A percentile compares a stretch with the other conserved stretches of the same genome.
Conservation (phyloP, 2,888 invertebrate species). For the Macrophya annulata region DNA sequence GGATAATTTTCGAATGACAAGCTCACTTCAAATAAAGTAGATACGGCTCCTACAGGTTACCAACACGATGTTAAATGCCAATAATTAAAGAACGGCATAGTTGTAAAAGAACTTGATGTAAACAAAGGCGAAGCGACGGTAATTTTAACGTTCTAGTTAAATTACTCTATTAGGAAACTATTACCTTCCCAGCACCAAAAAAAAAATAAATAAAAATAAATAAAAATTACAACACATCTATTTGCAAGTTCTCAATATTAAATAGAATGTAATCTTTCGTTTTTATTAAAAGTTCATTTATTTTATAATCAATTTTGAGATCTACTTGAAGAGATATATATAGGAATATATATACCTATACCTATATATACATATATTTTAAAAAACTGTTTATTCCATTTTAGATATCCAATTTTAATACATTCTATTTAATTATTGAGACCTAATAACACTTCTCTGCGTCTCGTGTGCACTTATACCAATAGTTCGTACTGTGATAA, state of each 20-base stretch:
- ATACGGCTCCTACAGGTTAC: not conserved
- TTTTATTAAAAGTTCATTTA: not conserved
- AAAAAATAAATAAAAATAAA: not conserved
- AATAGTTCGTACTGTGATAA: conserved; percentile 66
- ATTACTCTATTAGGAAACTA: conserved; percentile 44
- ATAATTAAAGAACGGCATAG: conserved; percentile 18
- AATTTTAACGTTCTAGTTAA: conserved; percentile 48
- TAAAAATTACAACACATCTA: conserved; percentile 34
- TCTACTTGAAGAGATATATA: conserved; percentile 5
- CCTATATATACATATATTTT: not conserved
- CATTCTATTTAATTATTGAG: conserved; percentile 40
- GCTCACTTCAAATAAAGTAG: not conserved
- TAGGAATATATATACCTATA: not conserved
- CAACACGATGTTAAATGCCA: not conserved
- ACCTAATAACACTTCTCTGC: conserved; percentile 70
- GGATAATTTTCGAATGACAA: not conserved
- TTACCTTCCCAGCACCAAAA: conserved; percentile 43
- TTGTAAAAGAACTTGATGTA: conserved; percentile 8
- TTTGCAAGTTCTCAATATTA: conserved; percentile 27
- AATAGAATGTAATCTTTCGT: conserved; percentile 8
- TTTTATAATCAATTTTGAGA: not conserved
- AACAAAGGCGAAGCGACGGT: conserved; percentile 21
- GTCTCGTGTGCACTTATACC: conserved; percentile 75
- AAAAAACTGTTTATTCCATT: conserved; percentile 16
- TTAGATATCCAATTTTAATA: conserved; percentile 13